A percentile compares a stretch with the other conserved stretches of the same genome.
phyloP scores from a whole-genome alignment of 2,888 invertebrate species.

The Osmoderma eremita region DNA sequence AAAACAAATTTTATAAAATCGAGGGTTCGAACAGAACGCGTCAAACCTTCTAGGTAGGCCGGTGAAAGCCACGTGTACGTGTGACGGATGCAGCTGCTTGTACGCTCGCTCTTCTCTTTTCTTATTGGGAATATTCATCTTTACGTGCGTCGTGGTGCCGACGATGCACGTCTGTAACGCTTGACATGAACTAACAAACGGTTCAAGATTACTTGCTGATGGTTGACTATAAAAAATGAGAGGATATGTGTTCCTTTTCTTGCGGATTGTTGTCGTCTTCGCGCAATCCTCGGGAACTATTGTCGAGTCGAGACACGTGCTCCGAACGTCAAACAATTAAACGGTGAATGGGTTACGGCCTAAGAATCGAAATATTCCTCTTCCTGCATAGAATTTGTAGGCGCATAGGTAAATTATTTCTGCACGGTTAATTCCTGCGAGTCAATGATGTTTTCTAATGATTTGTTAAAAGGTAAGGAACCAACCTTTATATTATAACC shows the following conservation, averaged over 20 bases:
- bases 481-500: too few species aligned
- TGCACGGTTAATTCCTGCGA: background rate
- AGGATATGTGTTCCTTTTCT: constrained; percentile 31
- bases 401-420: background rate
- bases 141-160: background rate
- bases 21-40: constrained; percentile 29
- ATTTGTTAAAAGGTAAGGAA: too few species aligned
- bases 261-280: constrained; percentile 25
- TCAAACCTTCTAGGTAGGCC: constrained; percentile 28
- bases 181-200: constrained; percentile 4
- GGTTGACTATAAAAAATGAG: constrained; percentile 24
- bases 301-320: constrained; percentile 40
- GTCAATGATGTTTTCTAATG: too few species aligned
- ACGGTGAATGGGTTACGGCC: constrained; percentile 32
- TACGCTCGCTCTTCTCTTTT: constrained; percentile 44
- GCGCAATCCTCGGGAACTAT: constrained; percentile 7
- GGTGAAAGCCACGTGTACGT: constrained; percentile 47
- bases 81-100: constrained; percentile 50
- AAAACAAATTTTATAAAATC: constrained; percentile 34
- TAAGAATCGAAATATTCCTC: constrained; percentile 30
- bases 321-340: constrained; percentile 40
- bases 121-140: constrained; percentile 24
- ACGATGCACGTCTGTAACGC: constrained; percentile 5
- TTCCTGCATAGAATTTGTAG: constrained; percentile 14
- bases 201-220: constrained; percentile 15